Evolutionary conservation across 2,113 vertebrate species (phyloP).

Genomic region (Phrynocephalus versicolor): DNA sequence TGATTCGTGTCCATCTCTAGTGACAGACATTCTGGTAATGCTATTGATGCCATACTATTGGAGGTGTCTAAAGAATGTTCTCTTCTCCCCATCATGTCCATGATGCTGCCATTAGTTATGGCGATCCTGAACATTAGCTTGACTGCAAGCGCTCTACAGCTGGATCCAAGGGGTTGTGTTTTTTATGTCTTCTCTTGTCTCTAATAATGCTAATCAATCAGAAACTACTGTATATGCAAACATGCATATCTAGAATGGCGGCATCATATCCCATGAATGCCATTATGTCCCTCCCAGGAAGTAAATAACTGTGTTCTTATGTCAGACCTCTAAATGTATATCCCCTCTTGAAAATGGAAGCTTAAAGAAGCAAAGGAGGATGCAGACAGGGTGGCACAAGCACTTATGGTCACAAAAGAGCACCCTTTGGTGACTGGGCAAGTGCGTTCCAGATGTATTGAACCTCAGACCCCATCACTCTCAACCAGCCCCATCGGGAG

Average conservation of each 20-base stretch:
- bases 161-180: not conserved
- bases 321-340: constrained; percentile 7
- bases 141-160: not conserved
- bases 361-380: not conserved
- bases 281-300: constrained; percentile 16
- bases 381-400: not conserved
- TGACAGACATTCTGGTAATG: no score
- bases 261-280: not conserved
- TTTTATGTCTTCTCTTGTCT: not conserved
- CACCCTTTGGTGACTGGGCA: not conserved
- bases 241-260: not conserved
- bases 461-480: no score
- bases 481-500: no score
- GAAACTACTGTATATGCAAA: constrained; percentile 12
- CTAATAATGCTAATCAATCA: constrained; percentile 11
- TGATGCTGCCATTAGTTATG: not conserved
- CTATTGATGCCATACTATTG: not conserved
- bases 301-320: constrained; percentile 20
- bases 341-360: constrained; percentile 1
- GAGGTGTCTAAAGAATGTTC: not conserved
- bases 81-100: no score
- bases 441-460: no score
- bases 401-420: not conserved
- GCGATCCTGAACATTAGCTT: not conserved
- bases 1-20: no score